Evolutionary conservation across 1,140 invertebrate genomes (phyloP), one percentile per base, ranked within the genome.

Genomic region (Drosophila micromelanica): DNA sequence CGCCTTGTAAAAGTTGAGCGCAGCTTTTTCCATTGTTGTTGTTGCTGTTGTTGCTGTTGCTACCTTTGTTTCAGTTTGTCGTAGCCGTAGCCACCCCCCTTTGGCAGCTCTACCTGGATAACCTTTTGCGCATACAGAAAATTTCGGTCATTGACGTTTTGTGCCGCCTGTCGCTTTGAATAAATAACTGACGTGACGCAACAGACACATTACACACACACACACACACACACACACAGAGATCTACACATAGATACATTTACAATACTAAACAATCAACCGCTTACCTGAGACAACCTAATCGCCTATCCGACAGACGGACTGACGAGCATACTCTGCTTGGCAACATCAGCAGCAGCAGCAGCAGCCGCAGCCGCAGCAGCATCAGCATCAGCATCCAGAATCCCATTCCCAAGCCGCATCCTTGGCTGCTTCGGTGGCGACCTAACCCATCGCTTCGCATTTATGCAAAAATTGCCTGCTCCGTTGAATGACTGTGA

Each of bases 71-170:
- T 72, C 43, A 63, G 40, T 43, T 52, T 60, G 60, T 56, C 65
- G 52, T 23, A n/a, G 23, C 37, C 15, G 9, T 30, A n/a, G 11
- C 43, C 32, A 6, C 13, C 38, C 9, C 2, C 5, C 23, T 12
- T 5, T 27, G 12, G 35, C 20, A 61, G 74, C 64, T 46, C 65
- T 59, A 69, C 61, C 62, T 76, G 56, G 42, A 42, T 55, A 78
- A 73, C 79, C 71, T 77, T 67, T 70, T 73, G 70, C 51, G 84
- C 70, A 80, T 80, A 80, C 73, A 67, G 62, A 84, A 84, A 80
- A 80, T 77, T 80, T 84, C 55, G 80, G 73, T 70, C 81, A 91
- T 90, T 87, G 90, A 91, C 79, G 84, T 91, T 91, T 90, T 87
- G 75, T 80, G 81, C 82, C 70, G 78, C 63, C 80, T 91, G 89